phyloP scores from a whole-genome alignment of 1,140 invertebrate genomes.

The Proales similis region DNA sequence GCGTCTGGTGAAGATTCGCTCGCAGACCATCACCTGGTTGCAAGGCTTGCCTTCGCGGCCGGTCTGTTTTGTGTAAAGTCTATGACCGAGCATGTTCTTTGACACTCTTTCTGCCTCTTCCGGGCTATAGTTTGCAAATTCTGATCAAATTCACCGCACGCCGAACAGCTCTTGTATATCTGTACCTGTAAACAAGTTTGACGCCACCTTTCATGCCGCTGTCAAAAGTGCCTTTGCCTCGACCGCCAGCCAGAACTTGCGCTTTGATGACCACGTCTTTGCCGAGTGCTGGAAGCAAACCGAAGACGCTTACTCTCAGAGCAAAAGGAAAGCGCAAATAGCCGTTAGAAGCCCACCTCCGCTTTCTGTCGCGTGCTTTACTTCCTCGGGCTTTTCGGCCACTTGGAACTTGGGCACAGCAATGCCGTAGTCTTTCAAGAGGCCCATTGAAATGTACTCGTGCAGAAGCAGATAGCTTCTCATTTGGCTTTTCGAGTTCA shows the following conservation, averaged over 20 bases:
- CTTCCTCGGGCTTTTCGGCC: constrained; percentile 25
- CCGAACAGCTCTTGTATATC: too few relatives aligned
- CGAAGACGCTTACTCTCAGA: background rate
- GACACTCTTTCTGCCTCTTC: constrained; percentile 59
- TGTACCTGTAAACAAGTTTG: constrained; percentile 64
- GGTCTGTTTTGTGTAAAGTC: constrained; percentile 92
- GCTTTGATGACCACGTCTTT: constrained; percentile 97
- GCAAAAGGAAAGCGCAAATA: background rate
- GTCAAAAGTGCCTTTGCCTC: constrained; percentile 86
- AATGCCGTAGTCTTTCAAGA: constrained; percentile 34
- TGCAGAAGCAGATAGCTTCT: constrained; percentile 34
- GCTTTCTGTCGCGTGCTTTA: background rate
- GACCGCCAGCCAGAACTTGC: constrained; percentile 92
- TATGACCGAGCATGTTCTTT: constrained; percentile 82
- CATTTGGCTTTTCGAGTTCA: too few relatives aligned
- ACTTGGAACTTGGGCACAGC: constrained; percentile 37
- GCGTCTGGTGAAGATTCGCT: constrained; percentile 83
- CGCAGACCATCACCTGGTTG: constrained; percentile 94
- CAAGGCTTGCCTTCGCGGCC: constrained; percentile 83
- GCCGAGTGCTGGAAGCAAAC: constrained; percentile 17
- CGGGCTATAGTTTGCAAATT: constrained; percentile 46
- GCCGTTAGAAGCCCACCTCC: constrained; percentile 12
- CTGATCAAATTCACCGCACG: background rate
- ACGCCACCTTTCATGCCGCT: constrained; percentile 84
- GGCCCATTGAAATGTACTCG: constrained; percentile 38